phyloP scores from a whole-genome alignment of 2,113 vertebrate genomes.

The Sialia sialis region DNA sequence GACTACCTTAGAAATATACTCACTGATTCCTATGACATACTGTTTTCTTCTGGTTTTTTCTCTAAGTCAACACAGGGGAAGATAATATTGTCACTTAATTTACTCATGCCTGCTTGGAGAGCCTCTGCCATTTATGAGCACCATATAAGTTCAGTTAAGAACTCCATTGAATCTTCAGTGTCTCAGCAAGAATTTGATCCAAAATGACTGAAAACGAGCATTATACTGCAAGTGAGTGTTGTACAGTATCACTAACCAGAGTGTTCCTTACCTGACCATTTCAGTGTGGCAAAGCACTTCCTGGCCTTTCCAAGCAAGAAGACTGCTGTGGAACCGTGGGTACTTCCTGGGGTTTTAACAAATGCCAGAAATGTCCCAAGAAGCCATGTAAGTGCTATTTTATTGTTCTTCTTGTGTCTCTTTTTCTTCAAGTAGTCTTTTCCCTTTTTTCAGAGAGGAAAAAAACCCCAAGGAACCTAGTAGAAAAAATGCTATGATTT shows the following conservation, averaged over 20 bases:
- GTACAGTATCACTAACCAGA: constrained; percentile 30
- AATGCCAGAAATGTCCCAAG: constrained; percentile 96
- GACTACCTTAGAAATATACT: not conserved
- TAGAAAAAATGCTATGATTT: not conserved
- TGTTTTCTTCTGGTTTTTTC: not conserved
- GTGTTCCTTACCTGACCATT: constrained; percentile 55
- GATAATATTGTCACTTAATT: not conserved
- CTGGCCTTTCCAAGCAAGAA: constrained; percentile 94
- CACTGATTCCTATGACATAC: not conserved
- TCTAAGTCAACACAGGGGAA: not conserved
- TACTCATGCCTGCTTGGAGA: not conserved
- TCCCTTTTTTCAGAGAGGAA: not conserved
- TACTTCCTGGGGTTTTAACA: constrained; percentile 98
- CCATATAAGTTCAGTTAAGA: not conserved
- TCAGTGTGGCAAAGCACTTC: constrained; percentile 97
- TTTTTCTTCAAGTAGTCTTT: not conserved
- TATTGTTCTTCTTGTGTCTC: not conserved
- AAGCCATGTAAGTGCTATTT: constrained; percentile 83
- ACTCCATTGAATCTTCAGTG: not conserved
- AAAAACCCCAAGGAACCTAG: not conserved
- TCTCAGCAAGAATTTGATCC: not conserved
- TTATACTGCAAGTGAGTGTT: not conserved
- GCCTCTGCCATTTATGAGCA: not conserved
- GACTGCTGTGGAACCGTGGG: constrained; percentile 94
- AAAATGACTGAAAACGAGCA: not conserved